Base-by-base conservation (phyloP, 2,113 vertebrate genomes). In the Chloropsis hardwickii region DNA sequence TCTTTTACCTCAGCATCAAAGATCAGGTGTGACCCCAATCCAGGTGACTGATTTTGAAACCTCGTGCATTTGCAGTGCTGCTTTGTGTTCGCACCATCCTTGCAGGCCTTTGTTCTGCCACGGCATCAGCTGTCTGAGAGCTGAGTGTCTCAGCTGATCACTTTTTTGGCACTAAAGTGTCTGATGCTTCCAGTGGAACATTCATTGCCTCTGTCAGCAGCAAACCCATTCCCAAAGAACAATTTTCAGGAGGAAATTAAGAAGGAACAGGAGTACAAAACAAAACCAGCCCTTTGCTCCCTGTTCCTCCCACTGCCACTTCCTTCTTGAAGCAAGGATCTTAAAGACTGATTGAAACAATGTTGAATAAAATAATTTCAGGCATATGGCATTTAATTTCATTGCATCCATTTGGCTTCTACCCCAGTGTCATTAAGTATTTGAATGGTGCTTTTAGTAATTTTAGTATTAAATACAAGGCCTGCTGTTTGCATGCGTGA, bases 11-110 rank as follows among this genome's bases (percentile, higher is more conserved):
- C 50, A n/a, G 13, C 21, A 28, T 40, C 33, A 67, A 31, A 81
- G 44, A 31, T 57, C 33, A 67, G 9, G 10, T 25, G 10, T 51
- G 65, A 78, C 24, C 61, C 35, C 6, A 1, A 8, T 35, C 2
- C 17, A 44, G 20, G n/a, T 69, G 58, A 12, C 65, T 66, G 51
- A 39, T 60, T 71, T 79, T 79, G 66, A 31, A 53, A 19, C 14
- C 13, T 53, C 14, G 0, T 6, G 10, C 2, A 0, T 40, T 40
- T 71, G 23, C 35, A 39, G 29, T 21, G 56, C 27, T 3, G 1
- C 39, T 62, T 66, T 45, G 47, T 37, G 25, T 29, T 42, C 12
- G 1, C 24, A 10, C 1, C 4, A 3, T 48, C n/a, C 27, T 48
- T 50, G 44, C 1, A 1, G 35, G 14, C 17, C 21, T 81, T 70